These are phyloP conservation scores for Agrotis segetum DNA, from an alignment of 2,888 invertebrate species.

Conservation along the genomic window DNA sequence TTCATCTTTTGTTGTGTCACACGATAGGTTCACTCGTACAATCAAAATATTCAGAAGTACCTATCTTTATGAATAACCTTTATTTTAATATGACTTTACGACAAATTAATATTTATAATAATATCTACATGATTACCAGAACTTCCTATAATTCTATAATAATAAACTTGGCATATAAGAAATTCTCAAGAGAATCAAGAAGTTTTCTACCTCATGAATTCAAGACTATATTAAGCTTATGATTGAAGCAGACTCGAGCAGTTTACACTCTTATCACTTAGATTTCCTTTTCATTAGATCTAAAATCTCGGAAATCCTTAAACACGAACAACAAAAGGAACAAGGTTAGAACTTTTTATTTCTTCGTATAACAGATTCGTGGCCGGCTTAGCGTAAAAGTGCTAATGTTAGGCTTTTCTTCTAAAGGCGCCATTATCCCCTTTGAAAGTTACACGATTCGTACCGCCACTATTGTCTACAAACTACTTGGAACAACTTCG, in stretches of 20 bases:
- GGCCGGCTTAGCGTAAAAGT: slow-evolving; percentile 60
- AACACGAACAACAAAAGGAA: too few relatives aligned
- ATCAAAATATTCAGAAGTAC: slow-evolving; percentile 31
- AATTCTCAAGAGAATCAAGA: background rate
- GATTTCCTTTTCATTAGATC: slow-evolving; percentile 22
- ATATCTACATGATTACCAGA: background rate
- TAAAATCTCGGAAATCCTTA: slow-evolving; percentile 30
- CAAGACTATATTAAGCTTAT: slow-evolving; percentile 7
- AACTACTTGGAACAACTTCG: slow-evolving; percentile 51
- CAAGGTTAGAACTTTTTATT: slow-evolving; percentile 56
- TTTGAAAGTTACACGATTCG: slow-evolving; percentile 51
- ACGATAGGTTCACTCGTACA: slow-evolving; percentile 17
- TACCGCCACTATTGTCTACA: slow-evolving; percentile 50
- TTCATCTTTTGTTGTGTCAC: slow-evolving; percentile 36
- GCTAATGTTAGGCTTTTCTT: slow-evolving; percentile 63
- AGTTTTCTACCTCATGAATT: background rate
- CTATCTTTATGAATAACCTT: slow-evolving; percentile 10
- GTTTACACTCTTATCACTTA: background rate
- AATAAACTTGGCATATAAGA: background rate
- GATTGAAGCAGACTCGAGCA: background rate
- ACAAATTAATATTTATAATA: background rate
- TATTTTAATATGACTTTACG: slow-evolving; percentile 3
- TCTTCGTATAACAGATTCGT: slow-evolving; percentile 55
- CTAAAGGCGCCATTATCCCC: slow-evolving; percentile 58
- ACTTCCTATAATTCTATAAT: background rate